A percentile compares a stretch with the other conserved stretches of the same genome.
These are phyloP conservation scores for Menura novaehollandiae DNA, from an alignment of 2,113 vertebrate species.

Conservation along the genomic window DNA sequence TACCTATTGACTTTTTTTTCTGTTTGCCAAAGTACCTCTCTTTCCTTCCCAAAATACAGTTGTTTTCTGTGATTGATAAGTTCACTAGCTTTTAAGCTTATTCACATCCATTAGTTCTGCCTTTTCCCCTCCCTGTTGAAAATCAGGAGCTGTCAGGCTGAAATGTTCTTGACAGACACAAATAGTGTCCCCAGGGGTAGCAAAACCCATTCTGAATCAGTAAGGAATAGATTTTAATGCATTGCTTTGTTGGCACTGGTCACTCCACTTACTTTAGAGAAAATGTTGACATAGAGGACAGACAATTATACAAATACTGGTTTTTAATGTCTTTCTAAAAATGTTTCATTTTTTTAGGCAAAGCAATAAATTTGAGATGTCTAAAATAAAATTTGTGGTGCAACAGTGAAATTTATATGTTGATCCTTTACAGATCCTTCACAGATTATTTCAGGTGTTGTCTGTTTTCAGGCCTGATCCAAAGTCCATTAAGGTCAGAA, in stretches of 20 bases:
- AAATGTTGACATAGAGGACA: not conserved
- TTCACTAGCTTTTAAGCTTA: slow-evolving; percentile 71
- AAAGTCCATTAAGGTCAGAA: not conserved
- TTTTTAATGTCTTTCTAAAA: not conserved
- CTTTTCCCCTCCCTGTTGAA: slow-evolving; percentile 64
- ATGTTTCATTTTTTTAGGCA: not conserved
- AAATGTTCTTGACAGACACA: slow-evolving; percentile 68
- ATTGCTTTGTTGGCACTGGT: slow-evolving; percentile 54
- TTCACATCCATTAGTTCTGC: slow-evolving; percentile 74
- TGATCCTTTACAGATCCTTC: not conserved
- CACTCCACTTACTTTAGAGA: slow-evolving; percentile 1
- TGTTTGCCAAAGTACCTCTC: slow-evolving; percentile 42
- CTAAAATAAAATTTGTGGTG: not conserved
- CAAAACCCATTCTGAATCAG: slow-evolving; percentile 29
- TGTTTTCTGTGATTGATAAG: slow-evolving; percentile 72
- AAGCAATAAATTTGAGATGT: not conserved
- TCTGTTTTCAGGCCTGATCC: not conserved
- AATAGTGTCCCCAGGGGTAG: slow-evolving; percentile 58
- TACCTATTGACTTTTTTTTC: slow-evolving; percentile 32
- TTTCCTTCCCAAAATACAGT: slow-evolving; percentile 61
- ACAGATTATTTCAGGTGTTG: not conserved
- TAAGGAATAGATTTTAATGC: slow-evolving; percentile 60
- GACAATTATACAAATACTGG: not conserved
- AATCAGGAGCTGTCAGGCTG: slow-evolving; percentile 73
- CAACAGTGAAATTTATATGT: not conserved